Evolutionary conservation across 1,140 invertebrate species (phyloP).

Genomic region (Rhopalosiphum maidis): DNA sequence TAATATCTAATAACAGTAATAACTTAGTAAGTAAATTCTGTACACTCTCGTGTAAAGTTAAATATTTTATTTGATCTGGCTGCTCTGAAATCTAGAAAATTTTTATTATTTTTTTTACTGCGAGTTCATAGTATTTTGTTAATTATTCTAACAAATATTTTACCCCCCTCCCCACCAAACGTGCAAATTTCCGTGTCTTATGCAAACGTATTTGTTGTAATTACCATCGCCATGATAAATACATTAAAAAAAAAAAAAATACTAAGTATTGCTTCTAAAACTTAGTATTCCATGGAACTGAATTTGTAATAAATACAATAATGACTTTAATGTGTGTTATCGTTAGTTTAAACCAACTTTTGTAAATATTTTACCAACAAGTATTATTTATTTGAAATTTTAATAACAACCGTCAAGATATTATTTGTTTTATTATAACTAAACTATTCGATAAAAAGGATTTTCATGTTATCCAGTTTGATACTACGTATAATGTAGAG

Average conservation of each 20-base stretch:
- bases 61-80: background rate
- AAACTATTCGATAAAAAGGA: background rate
- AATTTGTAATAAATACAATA: background rate
- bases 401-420: background rate
- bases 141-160: background rate
- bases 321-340: background rate
- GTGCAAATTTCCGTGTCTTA: background rate
- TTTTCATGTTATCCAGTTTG: background rate
- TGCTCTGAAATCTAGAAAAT: background rate
- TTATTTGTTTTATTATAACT: background rate
- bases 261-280: background rate
- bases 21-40: background rate
- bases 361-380: background rate
- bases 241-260: background rate
- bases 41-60: background rate
- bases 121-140: background rate
- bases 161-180: background rate
- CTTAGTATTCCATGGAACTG: background rate
- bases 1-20: background rate
- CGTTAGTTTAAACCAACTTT: background rate
- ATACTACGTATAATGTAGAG: background rate
- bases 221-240: background rate
- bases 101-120: background rate
- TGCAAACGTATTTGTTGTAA: background rate
- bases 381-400: conserved; percentile 4